Evolutionary conservation across 2,888 invertebrate genomes (phyloP).

Genomic region (Drosophila niveifrons): DNA sequence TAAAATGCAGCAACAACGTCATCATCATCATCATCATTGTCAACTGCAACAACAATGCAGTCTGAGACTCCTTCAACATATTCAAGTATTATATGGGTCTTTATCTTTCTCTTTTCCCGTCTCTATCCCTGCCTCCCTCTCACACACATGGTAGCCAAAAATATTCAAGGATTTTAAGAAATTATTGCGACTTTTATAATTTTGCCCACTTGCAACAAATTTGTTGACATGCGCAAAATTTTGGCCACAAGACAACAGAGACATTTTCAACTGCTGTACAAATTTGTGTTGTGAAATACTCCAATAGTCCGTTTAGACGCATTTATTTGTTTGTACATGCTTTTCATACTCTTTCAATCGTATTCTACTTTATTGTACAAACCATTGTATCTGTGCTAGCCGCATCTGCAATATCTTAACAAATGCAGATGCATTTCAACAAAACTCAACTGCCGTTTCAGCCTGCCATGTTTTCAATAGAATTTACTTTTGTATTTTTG

Average conservation of each 20-base stretch:
- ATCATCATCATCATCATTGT: slow-evolving; percentile 27
- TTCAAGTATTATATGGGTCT: slow-evolving; percentile 10
- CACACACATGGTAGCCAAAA: slow-evolving; percentile 40
- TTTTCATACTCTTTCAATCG: background rate
- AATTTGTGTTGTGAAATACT: slow-evolving; percentile 62
- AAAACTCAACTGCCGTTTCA: slow-evolving; percentile 38
- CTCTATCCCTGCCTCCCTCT: background rate
- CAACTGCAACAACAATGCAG: slow-evolving; percentile 39
- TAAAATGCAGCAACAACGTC: slow-evolving; percentile 70
- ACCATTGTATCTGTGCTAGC: slow-evolving; percentile 26
- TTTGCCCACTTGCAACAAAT: slow-evolving; percentile 63
- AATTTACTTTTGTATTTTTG: slow-evolving; percentile 63
- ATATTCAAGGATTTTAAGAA: slow-evolving; percentile 75
- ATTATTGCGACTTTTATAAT: slow-evolving; percentile 79
- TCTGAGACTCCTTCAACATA: slow-evolving; percentile 13
- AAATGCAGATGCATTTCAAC: slow-evolving; percentile 56
- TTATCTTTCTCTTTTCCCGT: background rate
- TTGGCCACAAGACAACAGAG: slow-evolving; percentile 46
- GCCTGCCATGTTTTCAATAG: slow-evolving; percentile 60
- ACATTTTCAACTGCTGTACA: slow-evolving; percentile 66
- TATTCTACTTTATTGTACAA: background rate
- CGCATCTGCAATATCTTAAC: slow-evolving; percentile 69
- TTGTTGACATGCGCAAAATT: slow-evolving; percentile 81
- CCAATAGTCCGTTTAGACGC: slow-evolving; percentile 43
- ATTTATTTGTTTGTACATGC: background rate